These are phyloP conservation scores for Caenorhabditis sp. DNA, from an alignment of 2,888 invertebrate genomes.

Conservation along the genomic window DNA sequence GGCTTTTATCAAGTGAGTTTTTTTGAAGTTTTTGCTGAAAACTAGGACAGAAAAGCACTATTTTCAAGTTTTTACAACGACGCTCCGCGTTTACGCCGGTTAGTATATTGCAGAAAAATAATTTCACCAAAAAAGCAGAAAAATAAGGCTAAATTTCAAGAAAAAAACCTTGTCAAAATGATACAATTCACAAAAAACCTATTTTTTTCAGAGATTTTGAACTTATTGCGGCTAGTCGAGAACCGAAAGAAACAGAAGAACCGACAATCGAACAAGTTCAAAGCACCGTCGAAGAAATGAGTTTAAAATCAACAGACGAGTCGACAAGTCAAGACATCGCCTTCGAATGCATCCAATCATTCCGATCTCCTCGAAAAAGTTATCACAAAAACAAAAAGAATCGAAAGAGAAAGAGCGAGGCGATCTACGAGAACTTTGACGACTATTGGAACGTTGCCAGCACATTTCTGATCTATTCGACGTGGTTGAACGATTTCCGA, in stretches of 20 bases:
- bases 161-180: too few species aligned
- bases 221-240: conserved; percentile 16
- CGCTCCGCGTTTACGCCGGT: too few species aligned
- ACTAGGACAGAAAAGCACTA: too few species aligned
- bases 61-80: too few species aligned
- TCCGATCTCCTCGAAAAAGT: neutral
- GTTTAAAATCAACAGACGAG: neutral
- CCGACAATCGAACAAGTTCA: conserved; percentile 8
- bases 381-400: conserved; percentile 9
- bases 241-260: neutral
- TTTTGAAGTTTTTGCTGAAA: too few species aligned
- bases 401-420: neutral
- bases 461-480: conserved; percentile 22
- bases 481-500: conserved; percentile 36
- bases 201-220: conserved; percentile 30
- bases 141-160: too few species aligned
- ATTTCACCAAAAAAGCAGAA: too few species aligned
- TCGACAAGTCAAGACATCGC: neutral
- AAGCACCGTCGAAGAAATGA: conserved; percentile 15
- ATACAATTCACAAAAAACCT: too few species aligned
- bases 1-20: conserved; percentile 29
- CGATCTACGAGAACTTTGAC: conserved; percentile 16
- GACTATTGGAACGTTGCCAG: conserved; percentile 28
- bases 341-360: neutral
- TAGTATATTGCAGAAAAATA: too few species aligned